Evolutionary conservation across 1,140 invertebrate genomes (phyloP), one percentile per base, ranked within the genome.

Genomic region (Saccostrea cuccullata): DNA sequence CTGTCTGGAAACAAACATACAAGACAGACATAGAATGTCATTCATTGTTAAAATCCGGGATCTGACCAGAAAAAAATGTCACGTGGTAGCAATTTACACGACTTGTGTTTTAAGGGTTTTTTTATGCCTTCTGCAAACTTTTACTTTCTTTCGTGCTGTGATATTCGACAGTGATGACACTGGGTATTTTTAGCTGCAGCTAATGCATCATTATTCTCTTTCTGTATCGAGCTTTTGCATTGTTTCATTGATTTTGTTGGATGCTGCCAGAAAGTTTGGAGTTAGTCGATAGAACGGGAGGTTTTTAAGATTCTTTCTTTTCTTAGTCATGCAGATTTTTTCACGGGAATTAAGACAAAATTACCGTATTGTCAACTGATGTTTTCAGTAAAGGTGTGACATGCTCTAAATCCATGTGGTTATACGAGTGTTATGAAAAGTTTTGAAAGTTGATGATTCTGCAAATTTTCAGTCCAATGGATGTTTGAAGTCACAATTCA

Each of bases 41-140:
- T 77, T 77, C 26, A 77, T 30, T 26, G 30, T 26, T 30, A 36
- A 77, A 77, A 77, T 77, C 23, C 70, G 70, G 12, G 30, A 36
- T 15, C 30, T 30, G 30, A 77, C 26, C 70, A 26, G 47, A 47
- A 9, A 47, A 47, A 77, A 30, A 15, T 15, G 26, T 77, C 70
- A 77, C 70, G 70, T 77, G 70, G 13, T 13, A 77, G 13, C 30
- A 36, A 77, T 77, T 30, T 77, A 77, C 70, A 77, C 26, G 70
- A 77, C 70, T 77, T 77, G 23, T 77, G 70, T 77, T 77, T 77
- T 77, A 77, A 36, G 70, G 9, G 12, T 77, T 77, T 77, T 77
- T 26, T 30, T 13, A 77, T 77, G 30, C 70, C 70, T 77, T 26
- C 70, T 26, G 12, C 70, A 77, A 36, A 15, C 23, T 77, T 77